Evolutionary conservation across 2,113 vertebrate species (phyloP).

Genomic region (Taxidea taxus): DNA sequence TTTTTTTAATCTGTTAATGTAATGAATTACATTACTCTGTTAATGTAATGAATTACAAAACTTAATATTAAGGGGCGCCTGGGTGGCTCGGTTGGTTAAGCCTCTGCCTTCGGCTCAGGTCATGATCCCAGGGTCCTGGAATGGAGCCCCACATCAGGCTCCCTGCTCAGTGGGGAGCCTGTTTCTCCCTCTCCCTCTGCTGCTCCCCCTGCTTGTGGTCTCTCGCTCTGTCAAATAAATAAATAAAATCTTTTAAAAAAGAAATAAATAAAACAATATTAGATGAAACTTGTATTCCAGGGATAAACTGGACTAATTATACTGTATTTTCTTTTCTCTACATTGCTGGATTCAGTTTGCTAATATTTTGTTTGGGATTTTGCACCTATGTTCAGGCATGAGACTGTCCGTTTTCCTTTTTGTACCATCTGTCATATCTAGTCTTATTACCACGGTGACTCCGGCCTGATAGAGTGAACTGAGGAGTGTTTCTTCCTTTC

Average conservation of each 20-base stretch:
- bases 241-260: no score
- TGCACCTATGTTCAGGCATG: neutral
- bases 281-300: neutral
- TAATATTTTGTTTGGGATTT: neutral
- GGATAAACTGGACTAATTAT: neutral
- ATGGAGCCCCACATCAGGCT: no score
- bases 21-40: neutral
- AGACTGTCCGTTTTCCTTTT: neutral
- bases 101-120: no score
- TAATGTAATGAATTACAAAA: neutral
- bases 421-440: neutral
- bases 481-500: neutral
- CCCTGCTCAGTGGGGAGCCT: no score
- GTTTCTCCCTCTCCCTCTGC: no score
- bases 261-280: neutral
- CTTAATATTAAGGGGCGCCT: neutral
- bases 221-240: no score
- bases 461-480: neutral
- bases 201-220: no score
- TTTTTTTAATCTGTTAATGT: neutral
- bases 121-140: no score
- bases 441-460: neutral
- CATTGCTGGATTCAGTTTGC: neutral
- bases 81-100: no score
- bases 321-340: neutral